Base-by-base conservation (phyloP, 2,888 invertebrate species). In the Drosophila dives region DNA sequence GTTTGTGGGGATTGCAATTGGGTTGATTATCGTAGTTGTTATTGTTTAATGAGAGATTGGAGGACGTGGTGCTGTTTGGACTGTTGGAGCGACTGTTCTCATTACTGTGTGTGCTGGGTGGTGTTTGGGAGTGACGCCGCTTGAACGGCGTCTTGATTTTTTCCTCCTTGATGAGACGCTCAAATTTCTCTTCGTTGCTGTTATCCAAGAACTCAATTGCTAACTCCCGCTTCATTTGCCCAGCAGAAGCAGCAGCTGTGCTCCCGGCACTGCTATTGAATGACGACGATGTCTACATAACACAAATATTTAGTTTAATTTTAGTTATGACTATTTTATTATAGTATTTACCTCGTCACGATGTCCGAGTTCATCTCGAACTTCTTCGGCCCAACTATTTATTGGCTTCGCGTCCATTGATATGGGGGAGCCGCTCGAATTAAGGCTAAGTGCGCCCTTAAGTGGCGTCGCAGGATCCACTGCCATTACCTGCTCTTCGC, bases 71-170 rank as follows among this genome's bases (percentile, higher is more conserved):
- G 64, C 89, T 91, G 26, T 90, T 91, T 0, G 92, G 91, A 63
- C 92, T 92, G 64, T 89, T 90, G 0, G 92, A 91, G 11, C 92
- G 91, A 65, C 92, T 92, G 6, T 89, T 89, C 12, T 90, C 86
- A 20, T 73, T 81, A 61, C 91, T 80, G 17, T 56, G 40, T 10
- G 60, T 91, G 15, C 23, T 45, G 0, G 92, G 90, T 15, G 90
- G 90, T 11, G 92, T 91, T 36, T 86, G 82, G 0, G 93, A 93
- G 48, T 93, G 90, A 10, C 93, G 92, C 7, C 93, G 85, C 66
- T 93, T 93, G 54, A 92, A 93, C 0, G 93, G 92, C 3, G 93
- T 93, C 76, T 92, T 93, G 3, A 93, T 62, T 81, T 93, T 93
- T 1, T 93, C 92, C 17, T 93, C 92, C 64, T 91, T 92, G 0